Conservation (phyloP, 2,888 invertebrate genomes). For the Agrochola macilenta region DNA sequence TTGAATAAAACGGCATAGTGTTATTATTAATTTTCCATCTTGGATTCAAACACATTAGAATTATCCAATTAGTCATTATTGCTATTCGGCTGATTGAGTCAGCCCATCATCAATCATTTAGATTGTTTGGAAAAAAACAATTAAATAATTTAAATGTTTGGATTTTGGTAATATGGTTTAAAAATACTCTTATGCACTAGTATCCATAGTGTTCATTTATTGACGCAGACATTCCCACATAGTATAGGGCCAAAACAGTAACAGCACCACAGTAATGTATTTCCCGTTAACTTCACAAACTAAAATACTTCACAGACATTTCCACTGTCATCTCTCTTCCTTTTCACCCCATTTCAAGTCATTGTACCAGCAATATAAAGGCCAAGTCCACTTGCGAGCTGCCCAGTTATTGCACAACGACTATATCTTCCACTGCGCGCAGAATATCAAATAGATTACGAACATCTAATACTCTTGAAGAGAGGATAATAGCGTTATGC, state of each 20-base stretch:
- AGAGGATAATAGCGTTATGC: constrained; percentile 39
- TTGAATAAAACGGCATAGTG: background rate
- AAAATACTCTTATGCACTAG: background rate
- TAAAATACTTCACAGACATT: constrained; percentile 1
- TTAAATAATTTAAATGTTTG: background rate
- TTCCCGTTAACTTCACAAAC: background rate
- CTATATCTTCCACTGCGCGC: constrained; percentile 26
- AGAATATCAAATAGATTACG: constrained; percentile 48
- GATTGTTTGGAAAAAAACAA: too few species aligned
- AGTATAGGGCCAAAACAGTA: too few species aligned
- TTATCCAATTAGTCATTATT: background rate
- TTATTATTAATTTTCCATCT: background rate
- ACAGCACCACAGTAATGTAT: background rate
- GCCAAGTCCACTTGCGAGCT: constrained; percentile 18
- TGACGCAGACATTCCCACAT: too few species aligned
- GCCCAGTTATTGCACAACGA: constrained; percentile 39
- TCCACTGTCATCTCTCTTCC: background rate
- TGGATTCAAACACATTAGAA: background rate
- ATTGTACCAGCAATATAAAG: constrained; percentile 18
- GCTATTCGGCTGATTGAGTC: background rate
- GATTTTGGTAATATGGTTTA: background rate
- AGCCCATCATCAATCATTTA: too few species aligned
- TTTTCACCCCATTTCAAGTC: background rate
- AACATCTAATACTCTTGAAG: constrained; percentile 15
- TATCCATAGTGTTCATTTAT: too few species aligned